A percentile compares a stretch with the other conserved stretches of the same genome.
Conservation (phyloP, 2,888 invertebrate species). For the Ormyrus labotus region DNA sequence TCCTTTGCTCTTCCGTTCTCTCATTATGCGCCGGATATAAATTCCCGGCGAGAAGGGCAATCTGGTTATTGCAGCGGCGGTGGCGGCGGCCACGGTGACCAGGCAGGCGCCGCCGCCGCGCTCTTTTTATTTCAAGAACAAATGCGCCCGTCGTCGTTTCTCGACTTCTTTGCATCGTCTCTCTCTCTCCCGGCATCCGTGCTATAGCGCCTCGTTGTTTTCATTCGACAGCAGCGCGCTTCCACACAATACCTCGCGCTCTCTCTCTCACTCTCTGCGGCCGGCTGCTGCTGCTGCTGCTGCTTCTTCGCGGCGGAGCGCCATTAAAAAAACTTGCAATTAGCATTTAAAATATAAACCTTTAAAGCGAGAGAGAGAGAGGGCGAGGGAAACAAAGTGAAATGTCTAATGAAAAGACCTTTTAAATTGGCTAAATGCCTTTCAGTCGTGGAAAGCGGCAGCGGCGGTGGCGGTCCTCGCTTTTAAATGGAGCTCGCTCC, state of each 20-base stretch:
- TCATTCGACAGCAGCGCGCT: no score
- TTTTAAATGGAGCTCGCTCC: slow-evolving; percentile 69
- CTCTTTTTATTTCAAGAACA: no score
- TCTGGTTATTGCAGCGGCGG: no score
- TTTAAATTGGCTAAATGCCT: slow-evolving; percentile 74
- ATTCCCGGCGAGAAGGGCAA: no score
- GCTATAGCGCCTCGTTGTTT: no score
- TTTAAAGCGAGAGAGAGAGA: slow-evolving; percentile 51
- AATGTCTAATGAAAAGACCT: slow-evolving; percentile 74
- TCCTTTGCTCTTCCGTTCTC: no score
- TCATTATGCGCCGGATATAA: no score
- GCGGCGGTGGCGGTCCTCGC: slow-evolving; percentile 59
- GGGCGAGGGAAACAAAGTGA: slow-evolving; percentile 69
- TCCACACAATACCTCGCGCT: neutral
- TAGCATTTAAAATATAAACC: slow-evolving; percentile 74
- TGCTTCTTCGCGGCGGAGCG: neutral
- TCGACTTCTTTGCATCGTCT: no score
- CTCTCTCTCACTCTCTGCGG: slow-evolving; percentile 17
- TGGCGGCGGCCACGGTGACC: no score
- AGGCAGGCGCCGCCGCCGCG: no score
- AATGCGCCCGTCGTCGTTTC: no score
- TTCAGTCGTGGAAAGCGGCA: slow-evolving; percentile 67
- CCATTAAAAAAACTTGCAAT: slow-evolving; percentile 65
- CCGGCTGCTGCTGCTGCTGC: neutral
- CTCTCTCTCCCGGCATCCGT: no score